Conservation (phyloP, 2,113 vertebrate species). For the Phaethornis superciliosus region DNA sequence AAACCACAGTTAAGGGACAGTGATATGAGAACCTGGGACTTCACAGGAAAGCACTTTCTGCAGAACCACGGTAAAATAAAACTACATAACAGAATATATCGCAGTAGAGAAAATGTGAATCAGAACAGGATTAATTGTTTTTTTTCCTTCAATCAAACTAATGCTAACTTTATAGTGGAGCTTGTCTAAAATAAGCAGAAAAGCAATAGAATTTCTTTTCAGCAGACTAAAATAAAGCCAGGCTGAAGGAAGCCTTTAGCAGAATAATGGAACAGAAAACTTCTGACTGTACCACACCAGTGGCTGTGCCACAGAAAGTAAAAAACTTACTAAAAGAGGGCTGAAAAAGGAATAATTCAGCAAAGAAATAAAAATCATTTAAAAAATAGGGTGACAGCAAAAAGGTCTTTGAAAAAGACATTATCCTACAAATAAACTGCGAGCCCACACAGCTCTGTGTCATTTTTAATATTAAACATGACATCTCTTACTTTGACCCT, state of each 20-base stretch:
- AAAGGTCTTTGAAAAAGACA: neutral
- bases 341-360: neutral
- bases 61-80: neutral
- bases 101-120: neutral
- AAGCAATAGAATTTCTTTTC: neutral
- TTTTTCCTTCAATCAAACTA: neutral
- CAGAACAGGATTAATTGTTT: neutral
- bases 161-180: neutral
- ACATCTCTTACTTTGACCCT: neutral
- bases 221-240: conserved; percentile 29
- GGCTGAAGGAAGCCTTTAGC: neutral
- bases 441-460: neutral
- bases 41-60: neutral
- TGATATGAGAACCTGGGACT: neutral
- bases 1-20: conserved; percentile 43
- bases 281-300: neutral
- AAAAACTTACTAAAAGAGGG: neutral
- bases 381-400: conserved; percentile 2
- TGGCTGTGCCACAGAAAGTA: neutral
- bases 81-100: neutral
- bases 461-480: neutral
- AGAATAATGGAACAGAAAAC: conserved; percentile 17
- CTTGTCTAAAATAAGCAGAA: neutral
- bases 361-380: neutral
- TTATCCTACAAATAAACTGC: neutral